phyloP scores from a whole-genome alignment of 2,113 vertebrate genomes.

The Rhabdornis inornatus region DNA sequence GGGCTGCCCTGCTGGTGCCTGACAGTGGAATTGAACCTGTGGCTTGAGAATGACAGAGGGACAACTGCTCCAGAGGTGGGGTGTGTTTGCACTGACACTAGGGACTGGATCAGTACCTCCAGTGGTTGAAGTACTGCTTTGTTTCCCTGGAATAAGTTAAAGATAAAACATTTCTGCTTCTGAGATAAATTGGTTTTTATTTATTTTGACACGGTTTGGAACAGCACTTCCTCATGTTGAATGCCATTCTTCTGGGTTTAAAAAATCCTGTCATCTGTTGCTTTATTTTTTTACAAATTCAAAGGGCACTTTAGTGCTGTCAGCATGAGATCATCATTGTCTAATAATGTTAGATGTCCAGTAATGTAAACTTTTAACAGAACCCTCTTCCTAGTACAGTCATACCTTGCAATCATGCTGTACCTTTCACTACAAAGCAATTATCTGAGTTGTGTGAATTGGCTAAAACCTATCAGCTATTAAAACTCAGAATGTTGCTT shows the following conservation, averaged over 20 bases:
- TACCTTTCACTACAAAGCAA: neutral
- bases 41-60: neutral
- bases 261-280: neutral
- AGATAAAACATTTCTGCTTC: neutral
- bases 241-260: neutral
- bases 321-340: neutral
- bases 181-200: neutral
- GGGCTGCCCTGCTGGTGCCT: neutral
- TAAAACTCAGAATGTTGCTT: conserved; percentile 12
- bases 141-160: neutral
- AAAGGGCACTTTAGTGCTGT: neutral
- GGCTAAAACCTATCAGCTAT: neutral
- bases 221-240: neutral
- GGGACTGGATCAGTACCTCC: neutral
- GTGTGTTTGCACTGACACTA: accelerated
- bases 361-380: neutral
- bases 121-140: neutral
- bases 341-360: neutral
- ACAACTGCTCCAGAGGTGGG: neutral
- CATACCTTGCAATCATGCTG: neutral
- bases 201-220: neutral
- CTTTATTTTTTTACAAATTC: neutral
- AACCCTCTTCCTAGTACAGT: neutral
- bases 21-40: neutral
- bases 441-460: neutral